phyloP scores from a whole-genome alignment of 2,113 vertebrate species.

The Sinocyclocheilus rhinocerous region DNA sequence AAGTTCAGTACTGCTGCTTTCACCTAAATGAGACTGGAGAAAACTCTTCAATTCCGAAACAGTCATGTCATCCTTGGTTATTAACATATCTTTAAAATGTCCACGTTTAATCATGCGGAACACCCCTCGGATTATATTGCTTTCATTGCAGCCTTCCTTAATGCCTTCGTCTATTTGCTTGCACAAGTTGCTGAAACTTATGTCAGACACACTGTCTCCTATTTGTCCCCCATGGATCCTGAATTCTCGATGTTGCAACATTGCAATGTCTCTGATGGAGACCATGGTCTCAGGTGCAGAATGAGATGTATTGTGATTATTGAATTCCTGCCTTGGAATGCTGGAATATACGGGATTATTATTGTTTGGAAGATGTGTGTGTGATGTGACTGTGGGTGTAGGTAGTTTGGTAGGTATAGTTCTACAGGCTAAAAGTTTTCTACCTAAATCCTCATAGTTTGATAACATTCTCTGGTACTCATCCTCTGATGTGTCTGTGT shows the following conservation, averaged over 20 bases:
- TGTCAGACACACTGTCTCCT: constrained; percentile 14
- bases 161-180: constrained; percentile 45
- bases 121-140: too few relatives aligned
- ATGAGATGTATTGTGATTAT: not conserved
- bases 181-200: constrained; percentile 15
- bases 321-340: too few relatives aligned
- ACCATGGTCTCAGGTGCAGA: not conserved
- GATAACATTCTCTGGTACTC: too few relatives aligned
- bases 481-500: too few relatives aligned
- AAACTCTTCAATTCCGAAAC: too few relatives aligned
- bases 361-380: not conserved
- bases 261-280: constrained; percentile 14
- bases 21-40: too few relatives aligned
- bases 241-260: constrained; percentile 42
- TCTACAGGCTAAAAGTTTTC: not conserved
- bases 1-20: too few relatives aligned
- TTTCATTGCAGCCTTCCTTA: constrained; percentile 23
- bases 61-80: too few relatives aligned
- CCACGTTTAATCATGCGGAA: too few relatives aligned
- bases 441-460: not conserved
- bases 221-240: constrained; percentile 51
- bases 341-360: not conserved
- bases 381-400: not conserved
- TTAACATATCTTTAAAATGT: too few relatives aligned
- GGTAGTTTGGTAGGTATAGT: too few relatives aligned